These are phyloP conservation scores for Ammodytes dubius DNA, from an alignment of 2,113 vertebrate genomes.

Conservation along the genomic window DNA sequence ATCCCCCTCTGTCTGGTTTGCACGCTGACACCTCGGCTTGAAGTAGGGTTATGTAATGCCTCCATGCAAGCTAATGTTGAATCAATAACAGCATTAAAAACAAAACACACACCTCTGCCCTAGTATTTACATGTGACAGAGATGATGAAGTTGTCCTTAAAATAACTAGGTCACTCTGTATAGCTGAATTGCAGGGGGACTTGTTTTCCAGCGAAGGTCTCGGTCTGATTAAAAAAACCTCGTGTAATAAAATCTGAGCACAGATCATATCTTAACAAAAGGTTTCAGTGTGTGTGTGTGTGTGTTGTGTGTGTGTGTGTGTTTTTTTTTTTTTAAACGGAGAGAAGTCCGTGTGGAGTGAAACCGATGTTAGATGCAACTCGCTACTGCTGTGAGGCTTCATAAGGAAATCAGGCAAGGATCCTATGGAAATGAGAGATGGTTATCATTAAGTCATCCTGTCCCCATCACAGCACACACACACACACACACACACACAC, in stretches of 20 bases:
- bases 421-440: constrained; percentile 63
- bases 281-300: neutral
- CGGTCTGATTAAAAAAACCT: neutral
- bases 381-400: constrained; percentile 37
- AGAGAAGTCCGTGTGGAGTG: neutral
- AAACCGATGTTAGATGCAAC: constrained; percentile 9
- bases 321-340: neutral
- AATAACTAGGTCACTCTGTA: constrained; percentile 4
- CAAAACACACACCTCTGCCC: constrained; percentile 25
- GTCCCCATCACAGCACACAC: constrained; percentile 3
- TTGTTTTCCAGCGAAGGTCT: neutral
- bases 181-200: neutral
- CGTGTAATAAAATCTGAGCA: neutral
- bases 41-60: constrained; percentile 33
- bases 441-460: constrained; percentile 28
- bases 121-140: constrained; percentile 38
- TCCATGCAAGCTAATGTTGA: constrained; percentile 50
- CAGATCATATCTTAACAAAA: neutral
- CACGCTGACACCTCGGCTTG: neutral
- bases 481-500: constrained; percentile 14
- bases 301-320: too few species aligned
- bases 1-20: neutral
- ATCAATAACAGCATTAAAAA: constrained; percentile 57
- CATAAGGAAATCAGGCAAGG: constrained; percentile 66
- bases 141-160: neutral